A percentile compares a stretch with the other conserved stretches of the same genome.
These are phyloP conservation scores for Odontocerum albicorne DNA, from an alignment of 2,888 invertebrate genomes.

Conservation along the genomic window DNA sequence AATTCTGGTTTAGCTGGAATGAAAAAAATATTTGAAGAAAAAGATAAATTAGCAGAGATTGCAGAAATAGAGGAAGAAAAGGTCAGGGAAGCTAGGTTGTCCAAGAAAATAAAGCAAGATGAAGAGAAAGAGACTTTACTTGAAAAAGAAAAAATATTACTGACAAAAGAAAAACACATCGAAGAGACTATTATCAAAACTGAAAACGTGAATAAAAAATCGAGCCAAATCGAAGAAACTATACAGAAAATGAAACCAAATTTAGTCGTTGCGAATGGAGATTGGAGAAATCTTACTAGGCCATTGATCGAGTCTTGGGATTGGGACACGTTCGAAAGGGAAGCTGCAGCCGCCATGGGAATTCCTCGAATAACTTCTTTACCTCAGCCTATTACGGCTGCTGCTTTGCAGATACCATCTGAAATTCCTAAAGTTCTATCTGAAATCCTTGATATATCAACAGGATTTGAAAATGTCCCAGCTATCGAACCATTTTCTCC, in stretches of 20 bases:
- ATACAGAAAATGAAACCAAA: conserved; percentile 50
- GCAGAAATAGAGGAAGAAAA: conserved; percentile 60
- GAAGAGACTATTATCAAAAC: conserved; percentile 12
- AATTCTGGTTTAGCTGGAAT: conserved; percentile 65
- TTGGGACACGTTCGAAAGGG: conserved; percentile 65
- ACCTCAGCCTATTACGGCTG: conserved; percentile 54
- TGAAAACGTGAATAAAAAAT: conserved; percentile 5
- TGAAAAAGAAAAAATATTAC: conserved; percentile 8
- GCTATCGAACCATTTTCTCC: conserved; percentile 64
- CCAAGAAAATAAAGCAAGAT: conserved; percentile 39
- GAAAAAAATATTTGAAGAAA: conserved; percentile 76
- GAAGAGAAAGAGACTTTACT: conserved; percentile 38
- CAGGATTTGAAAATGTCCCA: conserved; percentile 62
- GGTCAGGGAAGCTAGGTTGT: conserved; percentile 47
- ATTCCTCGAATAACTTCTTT: conserved; percentile 51
- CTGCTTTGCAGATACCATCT: conserved; percentile 55
- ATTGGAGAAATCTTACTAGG: conserved; percentile 65
- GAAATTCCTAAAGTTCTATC: conserved; percentile 55
- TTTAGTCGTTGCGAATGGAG: conserved; percentile 53
- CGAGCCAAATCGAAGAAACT: conserved; percentile 43
- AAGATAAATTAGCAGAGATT: conserved; percentile 68
- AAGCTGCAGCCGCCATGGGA: conserved; percentile 54
- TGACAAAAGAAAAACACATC: conserved; percentile 40
- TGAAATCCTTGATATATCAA: conserved; percentile 56
- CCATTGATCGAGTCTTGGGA: conserved; percentile 66